Evolutionary conservation across 2,888 invertebrate genomes (phyloP).

Genomic region (Neoitamus cyanurus): DNA sequence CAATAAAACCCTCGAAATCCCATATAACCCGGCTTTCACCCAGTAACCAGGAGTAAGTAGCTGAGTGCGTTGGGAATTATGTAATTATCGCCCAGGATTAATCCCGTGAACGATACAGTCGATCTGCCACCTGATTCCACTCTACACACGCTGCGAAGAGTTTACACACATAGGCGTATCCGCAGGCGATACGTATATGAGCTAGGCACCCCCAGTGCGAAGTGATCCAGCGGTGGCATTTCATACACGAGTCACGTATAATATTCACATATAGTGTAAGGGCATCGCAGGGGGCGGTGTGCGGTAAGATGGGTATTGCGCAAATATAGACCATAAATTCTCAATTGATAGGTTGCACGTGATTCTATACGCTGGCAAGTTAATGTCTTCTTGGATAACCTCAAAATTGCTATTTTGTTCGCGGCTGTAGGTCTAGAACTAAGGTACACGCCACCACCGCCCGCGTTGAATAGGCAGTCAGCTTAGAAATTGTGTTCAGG

Average conservation of each 20-base stretch:
- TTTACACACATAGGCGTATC: not conserved
- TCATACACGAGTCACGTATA: slow-evolving; percentile 29
- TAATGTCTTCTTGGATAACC: slow-evolving; percentile 27
- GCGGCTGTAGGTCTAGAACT: not conserved
- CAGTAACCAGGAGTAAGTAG: not conserved
- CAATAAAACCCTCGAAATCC: not conserved
- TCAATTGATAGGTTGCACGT: slow-evolving; percentile 34
- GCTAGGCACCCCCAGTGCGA: not conserved
- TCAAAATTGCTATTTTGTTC: slow-evolving; percentile 23
- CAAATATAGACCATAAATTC: slow-evolving; percentile 39
- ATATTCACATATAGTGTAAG: slow-evolving; percentile 17
- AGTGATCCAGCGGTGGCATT: not conserved
- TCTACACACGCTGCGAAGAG: not conserved
- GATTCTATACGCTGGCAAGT: slow-evolving; percentile 30
- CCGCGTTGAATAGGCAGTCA: not conserved
- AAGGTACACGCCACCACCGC: not conserved
- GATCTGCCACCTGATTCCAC: not conserved
- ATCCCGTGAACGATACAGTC: not conserved
- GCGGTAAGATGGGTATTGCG: not conserved
- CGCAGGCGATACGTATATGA: not conserved
- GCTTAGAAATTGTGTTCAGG: not conserved
- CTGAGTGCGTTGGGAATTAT: slow-evolving; percentile 9
- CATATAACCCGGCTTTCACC: not conserved
- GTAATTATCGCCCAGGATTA: not conserved
- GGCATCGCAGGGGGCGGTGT: not conserved